These are phyloP conservation scores for Leptinotarsa peninsularis DNA, from an alignment of 2,888 invertebrate species.

Conservation along the genomic window DNA sequence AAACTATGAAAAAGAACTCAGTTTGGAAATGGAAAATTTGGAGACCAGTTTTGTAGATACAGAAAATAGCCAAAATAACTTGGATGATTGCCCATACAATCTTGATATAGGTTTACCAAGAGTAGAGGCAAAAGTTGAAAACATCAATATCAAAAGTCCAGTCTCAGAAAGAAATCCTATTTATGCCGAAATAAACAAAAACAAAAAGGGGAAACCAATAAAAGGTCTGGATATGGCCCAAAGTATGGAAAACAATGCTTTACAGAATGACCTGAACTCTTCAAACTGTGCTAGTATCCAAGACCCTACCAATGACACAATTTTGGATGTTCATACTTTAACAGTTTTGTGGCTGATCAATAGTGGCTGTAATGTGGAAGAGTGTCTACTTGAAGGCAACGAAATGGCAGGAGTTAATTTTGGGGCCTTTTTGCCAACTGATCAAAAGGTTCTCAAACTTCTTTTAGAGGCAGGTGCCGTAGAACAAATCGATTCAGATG, in stretches of 20 bases:
- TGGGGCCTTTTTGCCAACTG: constrained; percentile 74
- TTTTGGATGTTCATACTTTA: constrained; percentile 75
- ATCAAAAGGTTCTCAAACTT: constrained; percentile 77
- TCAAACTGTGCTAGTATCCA: constrained; percentile 27
- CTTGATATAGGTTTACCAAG: constrained; percentile 50
- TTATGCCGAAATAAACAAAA: constrained; percentile 62
- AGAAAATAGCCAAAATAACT: constrained; percentile 57
- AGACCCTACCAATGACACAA: constrained; percentile 32
- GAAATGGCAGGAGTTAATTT: constrained; percentile 67
- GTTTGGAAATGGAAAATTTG: constrained; percentile 53
- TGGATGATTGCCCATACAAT: constrained; percentile 52
- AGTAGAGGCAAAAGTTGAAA: constrained; percentile 51
- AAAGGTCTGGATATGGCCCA: constrained; percentile 31
- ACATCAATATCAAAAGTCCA: constrained; percentile 57
- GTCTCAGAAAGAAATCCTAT: constrained; percentile 57
- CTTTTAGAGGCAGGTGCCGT: constrained; percentile 82
- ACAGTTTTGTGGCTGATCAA: constrained; percentile 82
- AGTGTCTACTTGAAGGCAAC: constrained; percentile 68
- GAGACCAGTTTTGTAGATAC: constrained; percentile 61
- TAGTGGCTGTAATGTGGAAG: constrained; percentile 75
- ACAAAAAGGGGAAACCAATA: constrained; percentile 47
- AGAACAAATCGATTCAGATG: constrained; percentile 66
- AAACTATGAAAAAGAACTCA: constrained; percentile 57
- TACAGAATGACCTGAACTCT: constrained; percentile 28
- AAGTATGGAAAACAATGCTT: constrained; percentile 38